Evolutionary conservation across 2,113 vertebrate genomes (phyloP).

Genomic region (Corydoras maculifer): DNA sequence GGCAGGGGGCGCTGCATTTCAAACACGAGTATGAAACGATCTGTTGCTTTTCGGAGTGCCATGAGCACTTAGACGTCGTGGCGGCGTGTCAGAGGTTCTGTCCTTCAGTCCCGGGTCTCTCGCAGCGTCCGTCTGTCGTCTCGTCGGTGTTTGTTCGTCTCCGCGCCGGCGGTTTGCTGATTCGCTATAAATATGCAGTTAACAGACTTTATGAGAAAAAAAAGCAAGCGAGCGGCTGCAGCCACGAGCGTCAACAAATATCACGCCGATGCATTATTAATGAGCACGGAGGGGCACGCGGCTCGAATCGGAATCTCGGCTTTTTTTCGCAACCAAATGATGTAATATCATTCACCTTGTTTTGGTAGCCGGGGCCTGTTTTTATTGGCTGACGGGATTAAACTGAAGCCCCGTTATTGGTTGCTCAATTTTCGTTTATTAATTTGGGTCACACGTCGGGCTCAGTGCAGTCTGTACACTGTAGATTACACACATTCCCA

Average conservation of each 20-base stretch:
- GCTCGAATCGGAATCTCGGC: constrained; percentile 9
- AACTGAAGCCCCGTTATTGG: too few relatives aligned
- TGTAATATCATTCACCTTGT: background rate
- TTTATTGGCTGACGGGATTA: too few relatives aligned
- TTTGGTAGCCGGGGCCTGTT: background rate
- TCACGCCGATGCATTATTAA: constrained; percentile 56
- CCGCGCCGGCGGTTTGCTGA: constrained; percentile 42
- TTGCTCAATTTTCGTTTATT: too few relatives aligned
- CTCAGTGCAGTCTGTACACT: too few relatives aligned
- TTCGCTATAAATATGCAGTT: constrained; percentile 60
- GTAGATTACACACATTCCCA: too few relatives aligned
- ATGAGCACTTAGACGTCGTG: constrained; percentile 18
- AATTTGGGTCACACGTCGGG: too few relatives aligned
- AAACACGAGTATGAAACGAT: constrained; percentile 8
- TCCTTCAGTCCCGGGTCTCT: constrained; percentile 6
- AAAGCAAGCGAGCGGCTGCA: constrained; percentile 57
- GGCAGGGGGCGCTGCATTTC: constrained; percentile 4
- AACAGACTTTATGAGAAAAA: constrained; percentile 55
- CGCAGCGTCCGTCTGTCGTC: background rate
- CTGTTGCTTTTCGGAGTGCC: constrained; percentile 28
- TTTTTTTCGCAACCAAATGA: background rate
- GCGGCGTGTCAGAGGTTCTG: too few relatives aligned
- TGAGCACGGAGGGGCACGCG: constrained; percentile 19
- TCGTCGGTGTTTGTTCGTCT: constrained; percentile 27
- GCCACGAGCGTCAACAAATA: constrained; percentile 60